Evolutionary conservation across 2,797 vertebrate species (phyloP).

Genomic region (Cynodonichthys magdalenae): DNA sequence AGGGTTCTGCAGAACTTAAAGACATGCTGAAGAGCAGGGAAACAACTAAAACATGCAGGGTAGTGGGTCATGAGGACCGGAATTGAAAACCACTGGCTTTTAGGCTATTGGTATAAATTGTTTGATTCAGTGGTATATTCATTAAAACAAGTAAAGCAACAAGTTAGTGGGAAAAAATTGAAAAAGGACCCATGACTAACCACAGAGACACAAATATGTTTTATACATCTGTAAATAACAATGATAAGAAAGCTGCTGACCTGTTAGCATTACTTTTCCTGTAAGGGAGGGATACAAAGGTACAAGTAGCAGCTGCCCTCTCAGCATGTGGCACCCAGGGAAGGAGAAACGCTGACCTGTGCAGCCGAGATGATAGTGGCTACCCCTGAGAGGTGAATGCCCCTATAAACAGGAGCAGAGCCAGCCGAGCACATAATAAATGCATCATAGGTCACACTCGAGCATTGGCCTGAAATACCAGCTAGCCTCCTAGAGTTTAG

Average conservation of each 20-base stretch:
- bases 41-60: no score
- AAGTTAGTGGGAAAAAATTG: neutral
- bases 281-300: conserved; percentile 28
- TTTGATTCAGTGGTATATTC: conserved; percentile 4
- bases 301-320: conserved; percentile 58
- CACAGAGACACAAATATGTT: conserved; percentile 20
- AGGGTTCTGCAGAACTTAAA: no score
- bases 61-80: no score
- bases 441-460: conserved; percentile 65
- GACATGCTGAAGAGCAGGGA: no score
- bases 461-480: conserved; percentile 61
- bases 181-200: neutral
- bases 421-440: conserved; percentile 67
- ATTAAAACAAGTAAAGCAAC: neutral
- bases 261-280: conserved; percentile 34
- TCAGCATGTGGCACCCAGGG: conserved; percentile 49
- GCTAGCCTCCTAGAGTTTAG: conserved; percentile 64
- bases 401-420: conserved; percentile 66
- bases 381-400: conserved; percentile 51
- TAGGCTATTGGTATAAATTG: neutral
- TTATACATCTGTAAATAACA: conserved; percentile 35
- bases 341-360: conserved; percentile 63
- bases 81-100: no score
- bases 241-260: conserved; percentile 33
- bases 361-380: conserved; percentile 54